Percentiles rank a stretch among this genome's conserved stretches.
These are phyloP conservation scores for Drosophila multiciliata DNA, from an alignment of 2,888 invertebrate genomes.

Conservation along the genomic window DNA sequence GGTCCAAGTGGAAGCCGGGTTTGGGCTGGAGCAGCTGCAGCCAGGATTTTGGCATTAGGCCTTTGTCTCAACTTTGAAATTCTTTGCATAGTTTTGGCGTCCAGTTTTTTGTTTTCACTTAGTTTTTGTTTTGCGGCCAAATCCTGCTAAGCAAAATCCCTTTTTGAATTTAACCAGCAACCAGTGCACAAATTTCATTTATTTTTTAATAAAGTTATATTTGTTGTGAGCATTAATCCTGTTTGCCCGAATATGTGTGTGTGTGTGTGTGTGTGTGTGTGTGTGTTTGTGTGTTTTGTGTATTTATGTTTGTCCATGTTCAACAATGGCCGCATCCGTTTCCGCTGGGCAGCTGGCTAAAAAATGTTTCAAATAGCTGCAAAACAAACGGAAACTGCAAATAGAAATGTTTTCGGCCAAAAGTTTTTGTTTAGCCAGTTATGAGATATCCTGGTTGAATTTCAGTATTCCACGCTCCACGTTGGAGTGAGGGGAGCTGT, in stretches of 20 bases:
- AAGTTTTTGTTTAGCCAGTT: slow-evolving; percentile 57
- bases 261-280: slow-evolving; percentile 1
- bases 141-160: slow-evolving; percentile 34
- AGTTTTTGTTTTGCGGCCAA: slow-evolving; percentile 57
- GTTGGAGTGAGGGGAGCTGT: slow-evolving; percentile 16
- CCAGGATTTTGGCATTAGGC: slow-evolving; percentile 42
- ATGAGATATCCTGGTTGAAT: slow-evolving; percentile 61
- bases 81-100: slow-evolving; percentile 70
- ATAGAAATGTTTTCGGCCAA: slow-evolving; percentile 62
- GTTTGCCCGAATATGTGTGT: slow-evolving; percentile 12
- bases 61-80: slow-evolving; percentile 61
- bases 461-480: slow-evolving; percentile 14
- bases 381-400: slow-evolving; percentile 72
- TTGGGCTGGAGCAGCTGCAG: slow-evolving; percentile 18
- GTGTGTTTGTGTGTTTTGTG: slow-evolving; percentile 16
- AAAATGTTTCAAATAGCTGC: slow-evolving; percentile 69
- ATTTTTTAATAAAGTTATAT: slow-evolving; percentile 81
- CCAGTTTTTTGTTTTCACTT: slow-evolving; percentile 21
- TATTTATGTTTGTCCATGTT: slow-evolving; percentile 58
- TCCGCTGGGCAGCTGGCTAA: slow-evolving; percentile 60
- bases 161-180: slow-evolving; percentile 47
- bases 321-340: slow-evolving; percentile 80
- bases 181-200: slow-evolving; percentile 71
- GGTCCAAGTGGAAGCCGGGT: slow-evolving; percentile 24
- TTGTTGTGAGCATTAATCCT: slow-evolving; percentile 78